A percentile compares a stretch with the other conserved stretches of the same genome.
phyloP scores from a whole-genome alignment of 2,888 invertebrate genomes.

The Aporophyla nigra region DNA sequence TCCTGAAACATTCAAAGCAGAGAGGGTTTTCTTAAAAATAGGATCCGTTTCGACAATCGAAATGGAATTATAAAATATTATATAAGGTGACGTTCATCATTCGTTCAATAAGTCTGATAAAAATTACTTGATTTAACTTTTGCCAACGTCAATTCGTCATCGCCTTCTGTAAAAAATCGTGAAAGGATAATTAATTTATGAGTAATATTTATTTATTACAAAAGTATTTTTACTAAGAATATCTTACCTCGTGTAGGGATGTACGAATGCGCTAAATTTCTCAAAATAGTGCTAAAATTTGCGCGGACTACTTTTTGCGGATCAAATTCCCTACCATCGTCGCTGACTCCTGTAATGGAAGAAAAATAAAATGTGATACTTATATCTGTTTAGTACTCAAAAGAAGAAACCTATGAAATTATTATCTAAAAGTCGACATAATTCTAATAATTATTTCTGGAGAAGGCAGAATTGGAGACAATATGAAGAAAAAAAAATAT shows the following conservation, averaged over 20 bases:
- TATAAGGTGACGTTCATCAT: no score
- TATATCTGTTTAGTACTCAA: background rate
- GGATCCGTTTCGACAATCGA: no score
- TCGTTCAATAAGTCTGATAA: background rate
- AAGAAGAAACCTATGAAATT: background rate
- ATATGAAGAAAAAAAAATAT: background rate
- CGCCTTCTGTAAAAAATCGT: slow-evolving; percentile 18
- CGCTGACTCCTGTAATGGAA: slow-evolving; percentile 7
- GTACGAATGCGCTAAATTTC: slow-evolving; percentile 10
- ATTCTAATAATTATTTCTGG: background rate
- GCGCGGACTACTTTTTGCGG: background rate
- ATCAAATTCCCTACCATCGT: background rate
- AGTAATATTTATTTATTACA: background rate
- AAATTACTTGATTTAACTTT: slow-evolving; percentile 31
- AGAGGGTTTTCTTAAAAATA: no score
- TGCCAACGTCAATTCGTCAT: slow-evolving; percentile 9
- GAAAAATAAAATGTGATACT: background rate
- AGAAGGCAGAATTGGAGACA: background rate
- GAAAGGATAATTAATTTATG: background rate
- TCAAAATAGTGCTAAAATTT: slow-evolving; percentile 22
- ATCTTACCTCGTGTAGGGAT: slow-evolving; percentile 16
- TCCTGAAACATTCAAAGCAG: slow-evolving; percentile 18
- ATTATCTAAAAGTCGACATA: background rate
- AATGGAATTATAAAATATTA: no score
- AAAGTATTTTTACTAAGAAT: background rate